Conservation (phyloP, 2,113 vertebrate species). For the Pagrus major region DNA sequence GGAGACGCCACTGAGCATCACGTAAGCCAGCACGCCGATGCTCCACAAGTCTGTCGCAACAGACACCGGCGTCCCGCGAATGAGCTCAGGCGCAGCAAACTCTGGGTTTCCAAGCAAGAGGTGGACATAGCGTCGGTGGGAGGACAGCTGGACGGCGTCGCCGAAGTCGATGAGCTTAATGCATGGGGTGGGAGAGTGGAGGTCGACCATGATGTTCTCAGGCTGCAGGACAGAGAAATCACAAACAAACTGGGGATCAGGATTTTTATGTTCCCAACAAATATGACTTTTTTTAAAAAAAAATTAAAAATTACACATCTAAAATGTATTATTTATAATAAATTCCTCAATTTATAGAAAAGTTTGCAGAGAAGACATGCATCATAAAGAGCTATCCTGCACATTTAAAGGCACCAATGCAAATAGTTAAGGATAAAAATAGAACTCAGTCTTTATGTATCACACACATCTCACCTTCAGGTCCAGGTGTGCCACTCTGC, state of each 20-base stretch:
- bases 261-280: background rate
- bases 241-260: no score
- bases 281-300: background rate
- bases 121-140: conserved; percentile 91
- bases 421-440: background rate
- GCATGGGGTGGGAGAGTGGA: conserved; percentile 89
- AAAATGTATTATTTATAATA: background rate
- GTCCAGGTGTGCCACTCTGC: conserved; percentile 94
- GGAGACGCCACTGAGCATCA: conserved; percentile 96
- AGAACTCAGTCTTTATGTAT: background rate
- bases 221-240: conserved; percentile 84
- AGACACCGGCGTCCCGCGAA: conserved; percentile 94
- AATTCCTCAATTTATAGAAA: background rate
- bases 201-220: conserved; percentile 96
- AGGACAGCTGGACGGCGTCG: conserved; percentile 94
- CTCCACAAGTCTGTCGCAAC: conserved; percentile 96
- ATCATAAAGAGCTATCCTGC: background rate
- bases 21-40: conserved; percentile 92
- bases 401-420: background rate
- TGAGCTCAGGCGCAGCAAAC: conserved; percentile 96
- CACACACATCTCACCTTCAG: conserved; percentile 88
- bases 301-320: no score
- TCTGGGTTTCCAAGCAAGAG: conserved; percentile 95
- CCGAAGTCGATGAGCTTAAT: conserved; percentile 96
- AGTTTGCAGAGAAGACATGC: background rate